phyloP scores from a whole-genome alignment of 2,888 invertebrate genomes.

The Stramonita haemastoma region DNA sequence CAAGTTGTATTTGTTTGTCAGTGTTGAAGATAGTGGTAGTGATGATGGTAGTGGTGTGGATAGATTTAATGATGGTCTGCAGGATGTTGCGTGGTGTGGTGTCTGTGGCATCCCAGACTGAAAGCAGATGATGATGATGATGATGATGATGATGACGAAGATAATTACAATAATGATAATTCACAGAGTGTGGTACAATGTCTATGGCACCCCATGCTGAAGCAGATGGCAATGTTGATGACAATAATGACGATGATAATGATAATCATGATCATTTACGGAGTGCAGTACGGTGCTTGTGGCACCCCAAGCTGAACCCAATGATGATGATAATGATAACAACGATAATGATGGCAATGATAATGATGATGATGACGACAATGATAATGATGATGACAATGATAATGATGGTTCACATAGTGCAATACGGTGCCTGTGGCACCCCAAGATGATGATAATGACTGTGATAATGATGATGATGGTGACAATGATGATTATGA shows the following conservation, averaged over 20 bases:
- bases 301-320: too few species aligned
- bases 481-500: neutral
- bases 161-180: constrained; percentile 32
- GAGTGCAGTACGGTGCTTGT: neutral
- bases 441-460: neutral
- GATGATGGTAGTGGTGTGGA: neutral
- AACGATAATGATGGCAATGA: neutral
- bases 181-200: constrained; percentile 86
- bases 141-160: neutral
- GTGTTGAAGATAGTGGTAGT: too few species aligned
- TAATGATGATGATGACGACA: neutral
- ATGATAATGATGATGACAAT: neutral
- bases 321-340: neutral
- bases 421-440: too few species aligned
- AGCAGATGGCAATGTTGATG: constrained; percentile 91
- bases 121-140: neutral
- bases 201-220: constrained; percentile 97
- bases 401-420: neutral
- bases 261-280: neutral
- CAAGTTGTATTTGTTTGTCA: too few species aligned
- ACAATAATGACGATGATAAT: neutral
- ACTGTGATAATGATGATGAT: neutral
- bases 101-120: too few species aligned
- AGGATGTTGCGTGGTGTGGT: too few species aligned
- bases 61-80: neutral